These are phyloP conservation scores for Amphiprion clarkii DNA, from an alignment of 2,797 vertebrate species.

Conservation along the genomic window DNA sequence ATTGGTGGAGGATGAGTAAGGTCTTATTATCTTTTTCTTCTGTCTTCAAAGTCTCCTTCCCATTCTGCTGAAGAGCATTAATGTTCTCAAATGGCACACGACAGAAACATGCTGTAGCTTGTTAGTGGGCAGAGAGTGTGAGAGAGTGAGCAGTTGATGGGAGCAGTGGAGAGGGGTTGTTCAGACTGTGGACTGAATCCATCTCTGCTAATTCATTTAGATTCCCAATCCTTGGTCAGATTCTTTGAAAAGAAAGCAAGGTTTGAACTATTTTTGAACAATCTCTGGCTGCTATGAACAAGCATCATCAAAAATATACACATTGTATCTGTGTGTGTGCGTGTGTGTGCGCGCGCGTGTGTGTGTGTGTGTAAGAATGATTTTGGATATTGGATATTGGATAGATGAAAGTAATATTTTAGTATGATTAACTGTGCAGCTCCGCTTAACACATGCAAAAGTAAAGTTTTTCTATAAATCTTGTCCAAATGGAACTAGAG, in stretches of 20 bases:
- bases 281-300: no score
- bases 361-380: not conserved
- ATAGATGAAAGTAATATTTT: not conserved
- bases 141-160: not conserved
- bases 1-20: conserved; percentile 5
- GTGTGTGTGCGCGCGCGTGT: no score
- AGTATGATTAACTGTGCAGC: not conserved
- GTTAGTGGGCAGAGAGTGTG: not conserved
- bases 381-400: not conserved
- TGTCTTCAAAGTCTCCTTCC: no score
- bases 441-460: not conserved
- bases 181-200: no score
- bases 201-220: no score
- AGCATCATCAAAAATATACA: no score
- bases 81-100: conserved; percentile 33
- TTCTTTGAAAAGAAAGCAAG: not conserved
- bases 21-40: conserved; percentile 22
- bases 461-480: not conserved
- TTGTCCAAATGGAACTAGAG: not conserved
- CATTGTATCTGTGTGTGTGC: no score
- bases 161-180: not conserved
- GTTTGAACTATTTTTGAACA: not conserved
- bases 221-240: not conserved
- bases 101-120: not conserved
- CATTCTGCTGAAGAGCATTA: conserved; percentile 49